Base-by-base conservation (phyloP, 1,140 invertebrate genomes). In the Parapsyche elsis region DNA sequence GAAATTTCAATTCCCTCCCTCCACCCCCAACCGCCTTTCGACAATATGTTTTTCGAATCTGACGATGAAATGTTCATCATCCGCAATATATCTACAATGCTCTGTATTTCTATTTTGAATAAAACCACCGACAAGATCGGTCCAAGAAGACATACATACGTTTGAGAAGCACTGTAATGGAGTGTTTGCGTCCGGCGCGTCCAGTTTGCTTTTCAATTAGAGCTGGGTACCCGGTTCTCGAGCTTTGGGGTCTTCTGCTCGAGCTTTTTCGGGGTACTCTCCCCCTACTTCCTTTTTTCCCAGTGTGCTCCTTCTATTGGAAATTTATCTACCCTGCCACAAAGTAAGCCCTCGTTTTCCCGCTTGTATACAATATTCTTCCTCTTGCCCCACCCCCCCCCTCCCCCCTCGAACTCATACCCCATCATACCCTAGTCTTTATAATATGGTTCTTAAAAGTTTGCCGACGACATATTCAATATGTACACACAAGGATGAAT, bases 161-260 rank as follows among this genome's bases (percentile, higher is more conserved):
- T 53, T 53, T 12, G 10, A 16, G 49, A 53, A 53, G 16, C 49
- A 53, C 49, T 53, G 49, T 53, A 53, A 53, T 53, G 49, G 10
- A 14, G 49, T 16, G 49, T 53, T 53, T 53, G 49, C 49, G 49
- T 53, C 49, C 49, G 49, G 49, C 49, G 49, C 10, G 49, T 53
- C 49, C 49, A 53, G 49, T 53, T 53, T 53, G 49, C 49, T 53
- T 53, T 53, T 53, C 49, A 53, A 53, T 53, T 53, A 53, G 49
- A 53, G 16, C 49, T 38, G 30, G 49, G 49, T 53, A 53, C 49
- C 4, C 1, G 16, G 49, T 38, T 38, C 49, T 53, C 12, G 49
- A 26, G 70, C 70, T 71, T 30, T 71, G 49, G 70, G 70, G 24
- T 71, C 26, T 71, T 71, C 26, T 71, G 9, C 21, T 23, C 70